Evolutionary conservation across 2,797 vertebrate species (phyloP).

Genomic region (Sarcoramphus papa): DNA sequence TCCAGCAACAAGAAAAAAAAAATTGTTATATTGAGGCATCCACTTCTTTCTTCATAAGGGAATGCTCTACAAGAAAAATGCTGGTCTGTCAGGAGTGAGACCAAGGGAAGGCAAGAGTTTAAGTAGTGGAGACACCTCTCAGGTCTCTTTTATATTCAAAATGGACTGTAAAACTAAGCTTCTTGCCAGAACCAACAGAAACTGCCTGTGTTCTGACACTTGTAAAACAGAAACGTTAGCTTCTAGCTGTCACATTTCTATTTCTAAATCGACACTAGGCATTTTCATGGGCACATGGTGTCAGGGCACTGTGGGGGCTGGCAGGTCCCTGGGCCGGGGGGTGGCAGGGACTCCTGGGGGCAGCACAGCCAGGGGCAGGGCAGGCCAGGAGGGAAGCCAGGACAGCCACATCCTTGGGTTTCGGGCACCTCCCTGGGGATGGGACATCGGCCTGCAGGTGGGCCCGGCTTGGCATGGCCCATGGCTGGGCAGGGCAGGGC

Average conservation of each 20-base stretch:
- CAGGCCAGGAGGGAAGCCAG: background rate
- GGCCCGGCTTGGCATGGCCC: background rate
- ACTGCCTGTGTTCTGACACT: background rate
- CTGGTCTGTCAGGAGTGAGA: background rate
- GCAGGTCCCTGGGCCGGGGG: fast-evolving
- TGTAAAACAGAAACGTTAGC: background rate
- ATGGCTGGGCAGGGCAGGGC: background rate
- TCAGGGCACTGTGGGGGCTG: fast-evolving
- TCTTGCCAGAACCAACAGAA: background rate
- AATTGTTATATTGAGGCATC: background rate
- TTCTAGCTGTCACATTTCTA: background rate
- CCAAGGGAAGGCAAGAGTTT: background rate
- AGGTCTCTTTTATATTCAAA: background rate
- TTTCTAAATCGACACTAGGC: background rate
- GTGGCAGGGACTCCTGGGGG: background rate
- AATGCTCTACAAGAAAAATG: background rate
- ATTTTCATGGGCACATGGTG: background rate
- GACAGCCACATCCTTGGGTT: background rate
- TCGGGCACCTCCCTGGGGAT: fast-evolving
- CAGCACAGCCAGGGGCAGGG: background rate
- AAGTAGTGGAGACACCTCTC: background rate
- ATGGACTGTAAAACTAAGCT: background rate
- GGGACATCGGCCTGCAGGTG: fast-evolving
- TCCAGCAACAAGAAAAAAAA: background rate
- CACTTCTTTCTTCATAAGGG: background rate